Conservation (phyloP, 2,113 vertebrate species). For the Natator depressus region DNA sequence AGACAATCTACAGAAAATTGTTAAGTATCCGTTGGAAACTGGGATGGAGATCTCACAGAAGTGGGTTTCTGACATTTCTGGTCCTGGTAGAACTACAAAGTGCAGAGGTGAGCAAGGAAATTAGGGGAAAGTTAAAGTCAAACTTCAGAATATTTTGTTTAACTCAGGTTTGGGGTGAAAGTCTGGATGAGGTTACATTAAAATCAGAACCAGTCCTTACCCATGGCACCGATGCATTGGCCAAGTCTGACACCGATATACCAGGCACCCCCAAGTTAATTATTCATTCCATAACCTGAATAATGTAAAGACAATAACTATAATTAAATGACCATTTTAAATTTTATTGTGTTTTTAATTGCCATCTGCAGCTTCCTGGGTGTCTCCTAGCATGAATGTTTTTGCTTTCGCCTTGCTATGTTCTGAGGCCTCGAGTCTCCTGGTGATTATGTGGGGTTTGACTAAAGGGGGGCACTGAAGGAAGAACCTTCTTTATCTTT, state of each 20-base stretch:
- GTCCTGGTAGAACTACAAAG: not conserved
- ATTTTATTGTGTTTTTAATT: not conserved
- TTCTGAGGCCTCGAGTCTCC: not conserved
- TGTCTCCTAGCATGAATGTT: not conserved
- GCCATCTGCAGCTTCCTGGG: not conserved
- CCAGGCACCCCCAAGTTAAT: not conserved
- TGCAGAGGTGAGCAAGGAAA: not conserved
- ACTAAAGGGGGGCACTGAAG: not conserved
- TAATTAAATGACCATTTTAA: not conserved
- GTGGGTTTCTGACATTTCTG: not conserved
- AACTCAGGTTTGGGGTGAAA: not conserved
- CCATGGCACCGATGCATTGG: not conserved
- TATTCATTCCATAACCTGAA: not conserved
- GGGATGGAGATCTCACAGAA: not conserved
- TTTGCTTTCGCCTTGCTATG: fast-evolving
- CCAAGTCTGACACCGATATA: not conserved
- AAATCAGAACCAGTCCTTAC: not conserved
- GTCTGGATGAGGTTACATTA: not conserved
- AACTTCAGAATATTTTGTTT: not conserved
- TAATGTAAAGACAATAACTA: not conserved
- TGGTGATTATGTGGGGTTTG: not conserved
- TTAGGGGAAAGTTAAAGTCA: not conserved
- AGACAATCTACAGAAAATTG: not conserved
- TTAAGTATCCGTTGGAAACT: not conserved
- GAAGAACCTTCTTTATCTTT: not conserved